Base-by-base conservation (phyloP, 2,113 vertebrate species). In the Pelvicachromis taeniatus region DNA sequence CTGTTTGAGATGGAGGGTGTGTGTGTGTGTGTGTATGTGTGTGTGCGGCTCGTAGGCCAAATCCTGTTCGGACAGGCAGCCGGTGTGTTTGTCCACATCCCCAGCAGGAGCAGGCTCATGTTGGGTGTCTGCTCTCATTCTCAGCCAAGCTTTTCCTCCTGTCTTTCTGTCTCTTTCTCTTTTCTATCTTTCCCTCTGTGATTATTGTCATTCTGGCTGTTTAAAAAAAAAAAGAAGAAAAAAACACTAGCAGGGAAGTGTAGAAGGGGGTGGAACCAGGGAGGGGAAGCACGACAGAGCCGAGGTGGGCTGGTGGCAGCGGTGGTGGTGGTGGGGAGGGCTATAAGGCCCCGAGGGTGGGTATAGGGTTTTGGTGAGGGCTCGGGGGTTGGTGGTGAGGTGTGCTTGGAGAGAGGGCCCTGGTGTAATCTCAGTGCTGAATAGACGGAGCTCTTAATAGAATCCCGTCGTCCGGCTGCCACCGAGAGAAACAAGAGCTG, bases 401-500 rank as follows among this genome's bases (percentile, higher is more conserved):
- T 91, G 88, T 89, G 91, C 87, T 89, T 58, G 40, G 80, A 85
- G 89, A 91, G 92, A 91, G 91, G 93, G 91, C 94, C 95, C 95
- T 94, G 93, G 91, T 96, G 96, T 96, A 96, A 89, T 96, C 97
- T 97, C 96, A 95, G 94, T 93, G 95, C 96, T 97, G 96, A 96
- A 96, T 91, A 95, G 95, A 95, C 94, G 92, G 95, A 95, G 96
- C 93, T 96, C 96, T 97, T 97, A 96, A 96, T 97, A 97, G 97
- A 97, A 98, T 97, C 97, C 97, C 96, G 97, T 96, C 96, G 97
- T 95, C 95, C 94, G 96, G 96, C 95, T 96, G 96, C 96, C 95
- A 97, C 95, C 90, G 95, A 96, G 96, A 97, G 97, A 97, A 97
- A 97, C 97, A 97, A 97, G 96, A 96, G 95, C 96, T 94, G 94